phyloP scores from a whole-genome alignment of 2,113 vertebrate species.

The Athene cunicularia region DNA sequence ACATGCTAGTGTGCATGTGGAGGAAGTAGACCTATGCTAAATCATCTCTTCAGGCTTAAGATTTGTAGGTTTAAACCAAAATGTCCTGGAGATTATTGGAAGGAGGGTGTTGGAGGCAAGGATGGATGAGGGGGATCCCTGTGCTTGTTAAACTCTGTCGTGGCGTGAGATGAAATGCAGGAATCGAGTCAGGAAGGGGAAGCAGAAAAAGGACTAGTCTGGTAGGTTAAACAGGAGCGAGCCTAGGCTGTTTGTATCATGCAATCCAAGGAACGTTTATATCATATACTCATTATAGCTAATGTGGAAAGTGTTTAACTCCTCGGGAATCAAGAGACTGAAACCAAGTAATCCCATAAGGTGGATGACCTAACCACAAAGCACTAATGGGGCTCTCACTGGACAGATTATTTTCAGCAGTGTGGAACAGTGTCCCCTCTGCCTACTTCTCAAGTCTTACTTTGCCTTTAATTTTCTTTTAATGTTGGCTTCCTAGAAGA shows the following conservation, averaged over 20 bases:
- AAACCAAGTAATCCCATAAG: conserved; percentile 8
- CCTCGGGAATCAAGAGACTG: neutral
- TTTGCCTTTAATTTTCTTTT: neutral
- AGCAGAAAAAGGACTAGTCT: neutral
- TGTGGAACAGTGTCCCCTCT: neutral
- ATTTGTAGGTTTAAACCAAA: conserved; percentile 1
- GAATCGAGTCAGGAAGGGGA: neutral
- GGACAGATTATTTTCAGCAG: neutral
- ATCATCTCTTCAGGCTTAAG: neutral
- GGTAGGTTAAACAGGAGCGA: neutral
- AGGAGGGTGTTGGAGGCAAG: neutral
- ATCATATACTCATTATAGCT: neutral
- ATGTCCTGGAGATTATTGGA: neutral
- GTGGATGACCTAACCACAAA: neutral
- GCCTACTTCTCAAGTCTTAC: neutral
- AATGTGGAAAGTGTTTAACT: neutral
- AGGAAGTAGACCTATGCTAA: neutral
- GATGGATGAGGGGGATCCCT: neutral
- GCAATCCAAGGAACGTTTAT: neutral
- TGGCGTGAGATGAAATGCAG: neutral
- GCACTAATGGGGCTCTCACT: neutral
- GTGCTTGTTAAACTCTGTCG: neutral
- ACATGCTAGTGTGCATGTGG: rapidly evolving
- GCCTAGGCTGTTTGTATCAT: neutral
- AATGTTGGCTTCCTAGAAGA: neutral